phyloP scores from a whole-genome alignment of 2,888 invertebrate species.

The Caenorhabditis macrosperma region DNA sequence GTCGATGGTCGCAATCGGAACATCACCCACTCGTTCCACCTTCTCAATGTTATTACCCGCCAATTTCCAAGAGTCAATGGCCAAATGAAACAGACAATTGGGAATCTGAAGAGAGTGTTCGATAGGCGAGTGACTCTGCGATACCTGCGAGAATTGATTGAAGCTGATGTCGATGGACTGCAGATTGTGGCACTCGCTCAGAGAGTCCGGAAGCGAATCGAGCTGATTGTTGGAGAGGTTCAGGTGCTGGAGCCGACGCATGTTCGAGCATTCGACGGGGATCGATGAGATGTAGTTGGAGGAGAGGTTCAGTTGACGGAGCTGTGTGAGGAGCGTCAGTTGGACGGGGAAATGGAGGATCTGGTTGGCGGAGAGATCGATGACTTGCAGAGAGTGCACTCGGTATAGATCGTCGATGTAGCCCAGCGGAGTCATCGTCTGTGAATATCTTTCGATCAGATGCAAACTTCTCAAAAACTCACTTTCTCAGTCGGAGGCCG shows the following conservation, averaged over 20 bases:
- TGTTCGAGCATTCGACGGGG: constrained; percentile 78
- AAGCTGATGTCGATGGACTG: constrained; percentile 71
- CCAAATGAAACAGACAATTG: constrained; percentile 15
- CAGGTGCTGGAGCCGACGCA: constrained; percentile 60
- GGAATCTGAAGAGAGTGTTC: constrained; percentile 47
- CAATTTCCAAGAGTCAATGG: constrained; percentile 42
- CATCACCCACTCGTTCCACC: constrained; percentile 30
- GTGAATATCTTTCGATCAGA: too few species aligned
- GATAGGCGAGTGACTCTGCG: too few species aligned
- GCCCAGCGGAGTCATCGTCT: constrained; percentile 76
- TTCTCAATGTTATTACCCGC: constrained; percentile 64
- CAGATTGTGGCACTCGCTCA: constrained; percentile 63
- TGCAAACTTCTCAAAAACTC: too few species aligned
- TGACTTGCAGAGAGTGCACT: constrained; percentile 80
- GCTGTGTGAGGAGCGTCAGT: constrained; percentile 76
- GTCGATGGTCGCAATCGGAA: constrained; percentile 37
- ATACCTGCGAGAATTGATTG: constrained; percentile 70
- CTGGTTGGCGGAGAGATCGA: constrained; percentile 82
- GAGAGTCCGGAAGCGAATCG: constrained; percentile 64
- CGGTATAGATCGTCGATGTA: constrained; percentile 82
- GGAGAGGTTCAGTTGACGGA: constrained; percentile 68
- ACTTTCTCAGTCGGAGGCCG: constrained; percentile 42
- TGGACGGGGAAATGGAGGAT: constrained; percentile 81
- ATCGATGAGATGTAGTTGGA: constrained; percentile 74
- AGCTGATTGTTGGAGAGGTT: constrained; percentile 74